Conservation (phyloP, 2,797 vertebrate species). For the Vireo griseus region DNA sequence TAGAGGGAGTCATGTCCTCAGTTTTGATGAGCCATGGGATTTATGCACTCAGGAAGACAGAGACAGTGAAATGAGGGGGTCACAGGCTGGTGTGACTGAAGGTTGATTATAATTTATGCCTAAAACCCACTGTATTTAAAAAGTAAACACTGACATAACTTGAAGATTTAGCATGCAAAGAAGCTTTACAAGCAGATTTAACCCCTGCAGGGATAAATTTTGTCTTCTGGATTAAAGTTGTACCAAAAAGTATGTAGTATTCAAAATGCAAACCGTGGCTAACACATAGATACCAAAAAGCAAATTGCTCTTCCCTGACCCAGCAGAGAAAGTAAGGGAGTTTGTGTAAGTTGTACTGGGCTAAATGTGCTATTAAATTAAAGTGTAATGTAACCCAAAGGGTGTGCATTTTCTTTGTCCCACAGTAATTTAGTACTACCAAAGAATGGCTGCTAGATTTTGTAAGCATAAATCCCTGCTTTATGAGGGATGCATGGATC, state of each 20-base stretch:
- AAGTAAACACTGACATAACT: neutral
- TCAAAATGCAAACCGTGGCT: neutral
- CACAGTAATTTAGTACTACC: neutral
- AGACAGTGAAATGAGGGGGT: neutral
- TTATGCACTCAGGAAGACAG: neutral
- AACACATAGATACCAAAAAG: neutral
- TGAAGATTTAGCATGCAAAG: neutral
- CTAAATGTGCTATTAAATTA: neutral
- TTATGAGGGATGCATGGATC: neutral
- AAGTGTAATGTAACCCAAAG: neutral
- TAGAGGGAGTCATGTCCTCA: neutral
- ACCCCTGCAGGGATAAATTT: neutral
- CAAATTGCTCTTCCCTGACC: neutral
- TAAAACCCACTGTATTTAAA: neutral
- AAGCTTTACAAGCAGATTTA: neutral
- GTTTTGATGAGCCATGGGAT: neutral
- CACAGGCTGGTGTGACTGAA: neutral
- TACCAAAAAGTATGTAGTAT: neutral
- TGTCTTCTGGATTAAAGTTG: neutral
- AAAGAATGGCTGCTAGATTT: neutral
- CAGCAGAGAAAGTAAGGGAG: neutral
- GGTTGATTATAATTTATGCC: neutral
- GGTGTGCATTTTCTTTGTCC: neutral
- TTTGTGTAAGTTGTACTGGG: neutral
- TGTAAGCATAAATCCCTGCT: neutral